A percentile compares a stretch with the other conserved stretches of the same genome.
phyloP scores from a whole-genome alignment of 2,888 invertebrate species.

The Drosophila nr. perissopoda region DNA sequence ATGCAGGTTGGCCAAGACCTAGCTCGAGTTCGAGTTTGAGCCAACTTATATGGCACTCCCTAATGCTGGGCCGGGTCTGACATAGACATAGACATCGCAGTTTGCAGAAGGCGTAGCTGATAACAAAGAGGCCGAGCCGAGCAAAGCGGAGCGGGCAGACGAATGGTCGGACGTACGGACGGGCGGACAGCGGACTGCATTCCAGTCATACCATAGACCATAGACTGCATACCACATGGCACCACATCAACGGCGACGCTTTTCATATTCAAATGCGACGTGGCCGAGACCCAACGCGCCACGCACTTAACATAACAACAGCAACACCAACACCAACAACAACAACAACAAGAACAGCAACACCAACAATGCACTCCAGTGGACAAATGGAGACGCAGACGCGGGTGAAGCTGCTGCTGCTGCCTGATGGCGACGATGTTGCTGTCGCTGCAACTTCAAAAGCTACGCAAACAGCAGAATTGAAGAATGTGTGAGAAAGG shows the following conservation, averaged over 20 bases:
- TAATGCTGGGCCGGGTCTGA: slow-evolving; percentile 22
- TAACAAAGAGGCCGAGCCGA: slow-evolving; percentile 53
- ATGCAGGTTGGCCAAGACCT: slow-evolving; percentile 36
- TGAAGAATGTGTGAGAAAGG: slow-evolving; percentile 43
- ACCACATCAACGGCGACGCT: slow-evolving; percentile 56
- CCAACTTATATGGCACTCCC: slow-evolving; percentile 53
- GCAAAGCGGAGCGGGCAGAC: slow-evolving; percentile 35
- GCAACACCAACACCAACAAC: slow-evolving; percentile 19
- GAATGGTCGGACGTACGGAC: not conserved
- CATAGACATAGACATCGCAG: slow-evolving; percentile 12
- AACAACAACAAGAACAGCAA: not conserved
- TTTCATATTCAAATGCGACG: slow-evolving; percentile 75
- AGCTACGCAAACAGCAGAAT: slow-evolving; percentile 67
- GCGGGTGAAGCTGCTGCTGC: slow-evolving; percentile 39
- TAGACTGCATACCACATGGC: slow-evolving; percentile 51
- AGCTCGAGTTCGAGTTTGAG: not conserved
- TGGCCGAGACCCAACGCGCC: slow-evolving; percentile 54
- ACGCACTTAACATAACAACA: slow-evolving; percentile 75
- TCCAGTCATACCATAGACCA: slow-evolving; percentile 68
- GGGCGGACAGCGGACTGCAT: slow-evolving; percentile 56
- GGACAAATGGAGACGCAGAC: slow-evolving; percentile 51
- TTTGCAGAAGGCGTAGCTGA: slow-evolving; percentile 36
- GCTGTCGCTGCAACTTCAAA: slow-evolving; percentile 79
- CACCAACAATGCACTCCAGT: slow-evolving; percentile 57
- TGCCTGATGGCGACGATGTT: slow-evolving; percentile 65